These are phyloP conservation scores for Drosophila malerkotliana DNA, from an alignment of 1,140 invertebrate species.

Conservation along the genomic window DNA sequence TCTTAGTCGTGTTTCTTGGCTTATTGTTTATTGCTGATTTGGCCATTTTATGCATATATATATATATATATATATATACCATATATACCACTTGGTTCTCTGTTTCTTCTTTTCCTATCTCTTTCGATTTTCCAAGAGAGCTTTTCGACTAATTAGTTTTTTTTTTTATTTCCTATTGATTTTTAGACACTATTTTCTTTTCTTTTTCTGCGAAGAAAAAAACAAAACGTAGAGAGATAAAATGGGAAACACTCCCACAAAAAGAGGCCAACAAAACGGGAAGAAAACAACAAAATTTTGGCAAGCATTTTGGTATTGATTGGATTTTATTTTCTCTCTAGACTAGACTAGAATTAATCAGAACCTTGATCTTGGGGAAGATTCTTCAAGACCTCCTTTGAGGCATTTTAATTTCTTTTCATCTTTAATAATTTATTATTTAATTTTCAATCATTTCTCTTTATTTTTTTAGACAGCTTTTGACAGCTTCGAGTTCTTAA, in stretches of 20 bases:
- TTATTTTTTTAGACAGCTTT: neutral
- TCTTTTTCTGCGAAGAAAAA: slow-evolving; percentile 7
- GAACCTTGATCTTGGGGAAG: slow-evolving; percentile 25
- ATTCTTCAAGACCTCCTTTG: no score
- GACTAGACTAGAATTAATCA: slow-evolving; percentile 1
- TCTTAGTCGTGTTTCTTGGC: neutral
- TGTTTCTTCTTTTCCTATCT: slow-evolving; percentile 6
- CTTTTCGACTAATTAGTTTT: slow-evolving; percentile 63
- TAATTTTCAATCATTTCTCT: neutral
- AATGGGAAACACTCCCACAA: slow-evolving; percentile 34
- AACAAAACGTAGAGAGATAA: slow-evolving; percentile 7
- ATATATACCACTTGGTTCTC: neutral
- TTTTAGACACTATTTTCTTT: slow-evolving; percentile 23
- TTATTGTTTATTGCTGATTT: slow-evolving; percentile 33
- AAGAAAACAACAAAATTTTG: slow-evolving; percentile 29
- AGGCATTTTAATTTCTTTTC: neutral
- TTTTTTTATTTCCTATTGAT: slow-evolving; percentile 33
- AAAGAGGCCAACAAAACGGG: slow-evolving; percentile 10
- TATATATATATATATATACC: neutral
- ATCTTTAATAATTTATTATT: no score
- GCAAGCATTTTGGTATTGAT: slow-evolving; percentile 32
- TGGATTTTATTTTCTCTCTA: neutral
- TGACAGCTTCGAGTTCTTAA: neutral
- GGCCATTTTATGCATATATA: neutral
- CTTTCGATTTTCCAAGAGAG: slow-evolving; percentile 43